phyloP scores from a whole-genome alignment of 2,888 invertebrate species.

The Meloe dianella region DNA sequence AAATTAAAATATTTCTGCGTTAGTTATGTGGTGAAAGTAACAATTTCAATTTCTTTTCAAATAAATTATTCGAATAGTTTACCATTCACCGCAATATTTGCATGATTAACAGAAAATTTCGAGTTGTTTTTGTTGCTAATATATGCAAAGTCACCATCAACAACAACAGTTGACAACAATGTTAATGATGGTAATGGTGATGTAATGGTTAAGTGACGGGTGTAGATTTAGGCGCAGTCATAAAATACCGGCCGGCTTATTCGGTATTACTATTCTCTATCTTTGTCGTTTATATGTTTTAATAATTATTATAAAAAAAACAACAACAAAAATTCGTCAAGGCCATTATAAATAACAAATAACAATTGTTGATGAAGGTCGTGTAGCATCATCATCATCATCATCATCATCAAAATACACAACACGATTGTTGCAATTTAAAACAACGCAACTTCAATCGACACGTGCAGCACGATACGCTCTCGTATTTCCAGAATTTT shows the following conservation, averaged over 20 bases:
- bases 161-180: not conserved
- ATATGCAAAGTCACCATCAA: not conserved
- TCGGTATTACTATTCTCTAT: not conserved
- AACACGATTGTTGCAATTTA: not conserved
- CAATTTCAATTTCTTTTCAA: not conserved
- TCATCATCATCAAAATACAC: not conserved
- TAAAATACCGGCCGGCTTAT: conserved; percentile 1
- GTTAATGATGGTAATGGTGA: not conserved
- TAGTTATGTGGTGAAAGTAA: not conserved
- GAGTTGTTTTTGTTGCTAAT: not conserved
- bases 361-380: conserved; percentile 6
- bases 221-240: conserved; percentile 1
- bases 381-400: conserved; percentile 1
- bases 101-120: not conserved
- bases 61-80: not conserved
- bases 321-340: not conserved
- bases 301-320: not conserved
- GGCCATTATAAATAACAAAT: not conserved
- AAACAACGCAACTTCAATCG: not conserved
- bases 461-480: not conserved
- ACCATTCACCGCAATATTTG: not conserved
- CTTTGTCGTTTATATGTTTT: not conserved
- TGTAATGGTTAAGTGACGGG: not conserved
- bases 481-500: not conserved
- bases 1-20: not conserved